phyloP scores from a whole-genome alignment of 2,113 vertebrate genomes.

The Amphilophus citrinellus region DNA sequence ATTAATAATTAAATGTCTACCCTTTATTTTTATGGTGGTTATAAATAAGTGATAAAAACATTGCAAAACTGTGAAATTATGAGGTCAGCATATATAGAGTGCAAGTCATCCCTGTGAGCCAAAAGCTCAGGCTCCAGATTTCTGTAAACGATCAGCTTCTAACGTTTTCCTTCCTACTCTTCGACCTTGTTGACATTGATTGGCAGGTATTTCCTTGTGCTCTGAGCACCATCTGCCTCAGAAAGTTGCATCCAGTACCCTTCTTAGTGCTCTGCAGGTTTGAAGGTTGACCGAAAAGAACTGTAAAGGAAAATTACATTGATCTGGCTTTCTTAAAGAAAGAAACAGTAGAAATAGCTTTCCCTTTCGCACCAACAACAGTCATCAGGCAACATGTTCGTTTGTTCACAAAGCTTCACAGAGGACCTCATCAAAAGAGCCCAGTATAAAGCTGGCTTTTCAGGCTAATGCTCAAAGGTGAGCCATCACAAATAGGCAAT shows the following conservation, averaged over 20 bases:
- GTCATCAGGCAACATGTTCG: background rate
- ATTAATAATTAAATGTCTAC: background rate
- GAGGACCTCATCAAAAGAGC: too few relatives aligned
- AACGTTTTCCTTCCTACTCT: background rate
- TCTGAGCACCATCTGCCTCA: background rate
- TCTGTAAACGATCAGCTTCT: background rate
- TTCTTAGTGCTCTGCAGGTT: background rate
- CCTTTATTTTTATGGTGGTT: too few relatives aligned
- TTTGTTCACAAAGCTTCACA: background rate
- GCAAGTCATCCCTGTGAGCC: background rate
- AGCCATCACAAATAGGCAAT: background rate
- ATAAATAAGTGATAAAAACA: too few relatives aligned
- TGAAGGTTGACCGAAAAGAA: background rate
- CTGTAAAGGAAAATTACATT: background rate
- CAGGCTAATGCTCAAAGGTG: background rate
- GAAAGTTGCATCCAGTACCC: background rate
- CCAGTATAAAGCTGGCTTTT: background rate
- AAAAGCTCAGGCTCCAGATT: background rate
- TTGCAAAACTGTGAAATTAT: background rate
- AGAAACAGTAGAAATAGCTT: background rate
- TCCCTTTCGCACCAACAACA: background rate
- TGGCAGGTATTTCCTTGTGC: background rate
- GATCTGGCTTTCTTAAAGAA: background rate
- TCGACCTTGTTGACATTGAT: background rate
- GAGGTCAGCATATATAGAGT: background rate